Evolutionary conservation across 2,888 invertebrate species (phyloP).

Genomic region (Danaus chrysippus): DNA sequence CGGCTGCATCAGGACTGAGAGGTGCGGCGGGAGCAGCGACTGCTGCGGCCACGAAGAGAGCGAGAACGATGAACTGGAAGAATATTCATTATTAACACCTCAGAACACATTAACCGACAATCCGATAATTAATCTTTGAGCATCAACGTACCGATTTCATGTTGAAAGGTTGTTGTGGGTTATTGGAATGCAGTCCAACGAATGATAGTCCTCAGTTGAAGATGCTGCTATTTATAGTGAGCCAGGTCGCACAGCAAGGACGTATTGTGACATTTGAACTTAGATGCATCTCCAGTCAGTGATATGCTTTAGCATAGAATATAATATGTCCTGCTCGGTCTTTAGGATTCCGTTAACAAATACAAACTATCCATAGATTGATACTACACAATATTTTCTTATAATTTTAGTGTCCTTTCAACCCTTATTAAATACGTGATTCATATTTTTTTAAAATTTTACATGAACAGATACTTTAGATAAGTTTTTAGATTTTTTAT

Average conservation of each 20-base stretch:
- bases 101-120: neutral
- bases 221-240: conserved; percentile 56
- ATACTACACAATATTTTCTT: no score
- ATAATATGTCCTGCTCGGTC: conserved; percentile 49
- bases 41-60: conserved; percentile 55
- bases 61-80: conserved; percentile 63
- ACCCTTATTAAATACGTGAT: no score
- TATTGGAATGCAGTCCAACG: conserved; percentile 53
- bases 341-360: no score
- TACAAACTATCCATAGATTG: no score
- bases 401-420: no score
- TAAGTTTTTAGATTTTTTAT: no score
- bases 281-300: conserved; percentile 54
- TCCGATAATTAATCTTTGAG: neutral
- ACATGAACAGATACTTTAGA: no score
- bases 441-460: no score
- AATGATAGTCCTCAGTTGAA: conserved; percentile 57
- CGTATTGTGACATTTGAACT: conserved; percentile 73
- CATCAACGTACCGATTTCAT: conserved; percentile 72
- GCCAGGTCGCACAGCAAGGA: conserved; percentile 55
- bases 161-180: conserved; percentile 48
- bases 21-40: conserved; percentile 42
- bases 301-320: conserved; percentile 42
- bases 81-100: neutral
- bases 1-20: conserved; percentile 45